Base-by-base conservation (phyloP, 2,888 invertebrate genomes). In the Drosophila acutilabella region DNA sequence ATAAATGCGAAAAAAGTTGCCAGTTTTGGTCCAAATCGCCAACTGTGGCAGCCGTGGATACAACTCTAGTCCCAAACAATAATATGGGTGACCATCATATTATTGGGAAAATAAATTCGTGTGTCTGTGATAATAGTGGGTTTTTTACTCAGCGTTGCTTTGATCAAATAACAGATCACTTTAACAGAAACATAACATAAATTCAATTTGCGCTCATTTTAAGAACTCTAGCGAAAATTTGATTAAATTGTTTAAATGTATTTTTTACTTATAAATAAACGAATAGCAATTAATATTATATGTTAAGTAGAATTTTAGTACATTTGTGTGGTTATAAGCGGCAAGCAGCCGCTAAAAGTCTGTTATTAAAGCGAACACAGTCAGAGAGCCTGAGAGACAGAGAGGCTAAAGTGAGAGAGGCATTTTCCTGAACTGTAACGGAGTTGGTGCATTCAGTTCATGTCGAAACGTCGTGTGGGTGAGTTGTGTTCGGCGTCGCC, bases 391-490 rank as follows among this genome's bases (percentile, higher is more conserved):
- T 13, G 13, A 36, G 13, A 11, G 36, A 36, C 11, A 20, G 38
- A 26, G 6, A 48, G 16, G 30, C 36, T 1, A 11, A 4, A 3
- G 36, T 13, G 36, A 36, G 3, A 7, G 16, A 33, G 16, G 20
- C 36, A 14, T 13, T 47, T 51, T n/a, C 13, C 14, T 33, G 47
- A 40, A 42, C 52, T 44, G 53, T 45, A 41, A 45, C 48, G 52
- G 54, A 59, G 60, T n/a, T 38, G 60, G n/a, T 38, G 58, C 47
- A 62, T 64, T 78, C 67, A 80, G 80, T 80, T 76, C 71, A 69
- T 71, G 57, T 41, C 56, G 60, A 73, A 71, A 69, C 79, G 80
- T 76, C 81, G 79, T 80, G 80, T 66, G 79, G 71, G 71, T 75
- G 71, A 75, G 79, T 69, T 38, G 81, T 54, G 11, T 47, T 56